Evolutionary conservation across 2,888 invertebrate species (phyloP).

Genomic region (Euclidia mi): DNA sequence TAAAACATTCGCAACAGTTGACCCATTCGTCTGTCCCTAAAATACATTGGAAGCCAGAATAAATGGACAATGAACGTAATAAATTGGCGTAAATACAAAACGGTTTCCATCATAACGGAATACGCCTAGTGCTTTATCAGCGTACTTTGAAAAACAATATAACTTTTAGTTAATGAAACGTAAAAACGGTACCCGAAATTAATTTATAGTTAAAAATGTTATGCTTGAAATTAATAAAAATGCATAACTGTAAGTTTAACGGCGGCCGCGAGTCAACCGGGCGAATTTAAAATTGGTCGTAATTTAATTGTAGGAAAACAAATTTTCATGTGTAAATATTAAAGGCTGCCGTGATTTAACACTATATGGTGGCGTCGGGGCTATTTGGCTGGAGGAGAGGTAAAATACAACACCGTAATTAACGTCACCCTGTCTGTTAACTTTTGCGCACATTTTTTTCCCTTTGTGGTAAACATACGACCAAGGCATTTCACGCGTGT

Average conservation of each 20-base stretch:
- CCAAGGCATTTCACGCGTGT: constrained; percentile 26
- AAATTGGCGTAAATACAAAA: constrained; percentile 65
- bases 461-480: constrained; percentile 22
- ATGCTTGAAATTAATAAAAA: constrained; percentile 61
- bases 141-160: constrained; percentile 29
- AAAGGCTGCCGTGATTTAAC: constrained; percentile 76
- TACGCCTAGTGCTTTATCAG: constrained; percentile 30
- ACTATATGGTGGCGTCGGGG: constrained; percentile 72
- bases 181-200: constrained; percentile 21
- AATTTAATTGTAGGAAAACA: constrained; percentile 67
- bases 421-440: constrained; percentile 44
- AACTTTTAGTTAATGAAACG: constrained; percentile 29
- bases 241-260: constrained; percentile 54
- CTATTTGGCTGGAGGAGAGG: constrained; percentile 69
- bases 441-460: constrained; percentile 36
- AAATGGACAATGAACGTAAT: constrained; percentile 70
- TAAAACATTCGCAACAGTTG: constrained; percentile 77
- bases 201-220: constrained; percentile 49
- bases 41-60: constrained; percentile 68
- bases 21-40: constrained; percentile 69
- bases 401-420: constrained; percentile 57
- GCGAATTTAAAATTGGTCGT: constrained; percentile 69
- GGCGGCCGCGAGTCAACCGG: constrained; percentile 55
- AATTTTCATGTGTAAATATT: constrained; percentile 71
- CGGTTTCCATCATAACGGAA: constrained; percentile 46